Evolutionary conservation across 2,888 invertebrate genomes (phyloP).

Genomic region (Maniola hyperantus): DNA sequence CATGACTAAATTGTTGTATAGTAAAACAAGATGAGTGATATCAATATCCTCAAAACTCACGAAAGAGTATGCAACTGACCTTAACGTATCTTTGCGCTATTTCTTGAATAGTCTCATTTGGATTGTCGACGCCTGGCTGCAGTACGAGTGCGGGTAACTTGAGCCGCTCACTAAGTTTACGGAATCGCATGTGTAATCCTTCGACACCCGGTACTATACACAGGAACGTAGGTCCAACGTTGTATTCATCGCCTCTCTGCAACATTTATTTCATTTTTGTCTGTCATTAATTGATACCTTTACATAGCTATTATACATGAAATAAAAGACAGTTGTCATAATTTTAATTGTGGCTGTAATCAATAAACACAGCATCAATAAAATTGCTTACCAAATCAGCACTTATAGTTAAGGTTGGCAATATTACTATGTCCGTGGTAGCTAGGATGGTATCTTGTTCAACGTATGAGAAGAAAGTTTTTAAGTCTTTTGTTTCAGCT

Average conservation of each 20-base stretch:
- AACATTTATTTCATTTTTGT: constrained; percentile 18
- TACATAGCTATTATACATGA: no score
- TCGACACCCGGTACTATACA: constrained; percentile 60
- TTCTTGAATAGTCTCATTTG: constrained; percentile 49
- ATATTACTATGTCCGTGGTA: constrained; percentile 46
- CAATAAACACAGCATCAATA: no score
- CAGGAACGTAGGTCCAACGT: constrained; percentile 46
- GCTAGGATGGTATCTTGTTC: constrained; percentile 52
- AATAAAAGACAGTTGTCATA: no score
- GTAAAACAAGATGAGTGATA: no score
- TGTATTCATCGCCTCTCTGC: constrained; percentile 54
- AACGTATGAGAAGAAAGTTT: constrained; percentile 47
- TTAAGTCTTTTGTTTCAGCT: constrained; percentile 44
- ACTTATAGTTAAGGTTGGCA: constrained; percentile 40
- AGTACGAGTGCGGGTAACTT: constrained; percentile 55
- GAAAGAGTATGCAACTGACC: constrained; percentile 44
- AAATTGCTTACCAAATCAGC: constrained; percentile 31
- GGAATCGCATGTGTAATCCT: constrained; percentile 51
- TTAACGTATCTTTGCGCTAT: constrained; percentile 52
- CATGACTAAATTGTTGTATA: no score
- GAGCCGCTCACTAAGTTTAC: constrained; percentile 50
- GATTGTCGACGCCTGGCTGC: constrained; percentile 52
- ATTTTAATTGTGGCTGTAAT: neutral
- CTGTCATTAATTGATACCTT: neutral
- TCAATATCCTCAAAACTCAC: no score